phyloP scores from a whole-genome alignment of 2,797 vertebrate genomes.

The Enteromius mattozi region DNA sequence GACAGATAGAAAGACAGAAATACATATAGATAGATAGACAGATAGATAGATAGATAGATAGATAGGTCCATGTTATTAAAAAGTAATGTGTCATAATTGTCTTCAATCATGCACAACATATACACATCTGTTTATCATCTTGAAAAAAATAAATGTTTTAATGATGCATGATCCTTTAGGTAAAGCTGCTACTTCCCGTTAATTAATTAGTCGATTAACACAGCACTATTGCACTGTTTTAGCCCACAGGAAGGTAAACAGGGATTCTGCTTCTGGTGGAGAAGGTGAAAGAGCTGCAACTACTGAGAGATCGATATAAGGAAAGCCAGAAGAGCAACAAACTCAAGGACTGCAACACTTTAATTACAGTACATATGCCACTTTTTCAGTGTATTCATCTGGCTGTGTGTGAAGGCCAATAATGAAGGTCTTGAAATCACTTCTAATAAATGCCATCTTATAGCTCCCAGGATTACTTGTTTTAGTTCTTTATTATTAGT shows the following conservation, averaged over 20 bases:
- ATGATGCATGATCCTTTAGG: background rate
- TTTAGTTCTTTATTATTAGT: background rate
- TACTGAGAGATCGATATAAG: constrained; percentile 1
- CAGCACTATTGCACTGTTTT: background rate
- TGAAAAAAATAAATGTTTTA: background rate
- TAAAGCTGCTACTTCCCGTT: background rate
- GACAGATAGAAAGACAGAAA: too few relatives aligned
- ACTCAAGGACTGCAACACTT: constrained; percentile 27
- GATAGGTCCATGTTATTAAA: background rate
- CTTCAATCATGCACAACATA: background rate
- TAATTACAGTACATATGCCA: background rate
- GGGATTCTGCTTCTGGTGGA: background rate
- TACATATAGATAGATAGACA: too few relatives aligned
- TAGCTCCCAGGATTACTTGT: background rate
- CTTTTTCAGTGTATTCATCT: background rate
- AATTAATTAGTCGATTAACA: background rate
- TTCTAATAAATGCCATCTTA: background rate
- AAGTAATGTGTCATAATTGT: background rate
- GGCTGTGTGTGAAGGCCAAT: background rate
- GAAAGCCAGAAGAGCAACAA: background rate
- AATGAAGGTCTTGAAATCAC: background rate
- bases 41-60: too few relatives aligned
- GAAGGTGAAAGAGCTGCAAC: background rate
- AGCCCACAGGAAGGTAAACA: background rate
- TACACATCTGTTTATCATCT: background rate